Percentiles rank a stretch among this genome's conserved stretches.
Conservation (phyloP, 2,797 vertebrate genomes). For the Odontamblyopus rebecca region DNA sequence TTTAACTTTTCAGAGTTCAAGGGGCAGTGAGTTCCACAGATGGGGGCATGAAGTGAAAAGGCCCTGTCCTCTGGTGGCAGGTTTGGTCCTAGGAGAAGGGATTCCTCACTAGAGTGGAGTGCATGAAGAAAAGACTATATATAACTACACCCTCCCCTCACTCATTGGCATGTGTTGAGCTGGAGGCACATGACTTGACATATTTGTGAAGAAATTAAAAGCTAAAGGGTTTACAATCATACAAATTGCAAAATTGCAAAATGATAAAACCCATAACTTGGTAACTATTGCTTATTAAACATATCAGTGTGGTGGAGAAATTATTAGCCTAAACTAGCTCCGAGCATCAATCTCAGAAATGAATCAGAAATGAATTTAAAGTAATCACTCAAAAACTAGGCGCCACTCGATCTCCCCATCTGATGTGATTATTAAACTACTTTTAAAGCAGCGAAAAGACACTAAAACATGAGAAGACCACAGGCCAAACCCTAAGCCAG, state of each 20-base stretch:
- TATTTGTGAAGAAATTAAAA: constrained; percentile 20
- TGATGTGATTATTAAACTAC: no score
- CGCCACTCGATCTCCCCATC: no score
- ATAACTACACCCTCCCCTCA: constrained; percentile 28
- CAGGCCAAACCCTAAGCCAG: background rate
- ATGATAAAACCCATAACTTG: background rate
- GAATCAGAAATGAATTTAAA: no score
- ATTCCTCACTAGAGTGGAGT: no score
- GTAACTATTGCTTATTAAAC: background rate
- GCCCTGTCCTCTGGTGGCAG: no score
- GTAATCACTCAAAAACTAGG: no score
- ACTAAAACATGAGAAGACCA: background rate
- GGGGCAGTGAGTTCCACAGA: no score
- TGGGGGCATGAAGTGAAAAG: no score
- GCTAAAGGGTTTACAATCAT: background rate
- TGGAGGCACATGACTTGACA: constrained; percentile 2
- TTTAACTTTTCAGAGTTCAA: no score
- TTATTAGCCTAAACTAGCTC: background rate
- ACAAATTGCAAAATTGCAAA: background rate
- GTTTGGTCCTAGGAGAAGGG: no score
- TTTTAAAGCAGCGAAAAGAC: no score
- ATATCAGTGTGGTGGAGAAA: background rate
- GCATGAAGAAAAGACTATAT: constrained; percentile 15
- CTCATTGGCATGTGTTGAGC: constrained; percentile 31
- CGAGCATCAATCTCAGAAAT: background rate